Base-by-base conservation (phyloP, 2,797 vertebrate genomes). In the Onychomys torridus region DNA sequence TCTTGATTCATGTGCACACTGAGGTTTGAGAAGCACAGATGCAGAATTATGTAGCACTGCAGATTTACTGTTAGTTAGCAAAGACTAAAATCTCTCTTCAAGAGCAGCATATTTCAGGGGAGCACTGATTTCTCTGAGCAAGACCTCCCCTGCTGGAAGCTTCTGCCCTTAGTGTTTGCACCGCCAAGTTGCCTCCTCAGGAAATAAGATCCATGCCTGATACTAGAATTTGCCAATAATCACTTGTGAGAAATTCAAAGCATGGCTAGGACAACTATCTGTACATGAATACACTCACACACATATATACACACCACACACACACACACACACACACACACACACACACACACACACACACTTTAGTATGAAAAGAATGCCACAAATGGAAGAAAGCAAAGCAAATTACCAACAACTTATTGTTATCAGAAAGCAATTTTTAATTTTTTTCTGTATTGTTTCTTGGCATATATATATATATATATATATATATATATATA, bases 301-400 rank as follows among this genome's bases (percentile, higher is more conserved):
- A 49, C 13, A 76, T 37, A 76, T 17, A 83, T 37, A 76, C 23
- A 83, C 61, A 78, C 37, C 55, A 78, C 29, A 88, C 84, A 81
- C 43, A 78, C 61, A 19, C 40, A 90, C 81, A 14, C 55, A 52
- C 61, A 71, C 40, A 65, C 55, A 59, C 13, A 76, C 43, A 76
- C 23, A 89, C 71, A 78, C 37, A 82, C 46, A 78, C 29, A 78
- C 29, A 81, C 59, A 79, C 61, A 19, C 49, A 21, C n/a, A 67
- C 17, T 73, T 79, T 25, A 76, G 40, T 63, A n/a, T 46, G 46
- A 92, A 89, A 89, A 43, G 25, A 79, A 91, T 73, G 9, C 23
- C 14, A 73, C 25, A 90, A 88, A 78, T 88, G 14, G 67, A 92
- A 84, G 40, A 94, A 88, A 85, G 37, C 27, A 88, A 87, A 93